phyloP scores from a whole-genome alignment of 2,113 vertebrate genomes.

The Crotalus horridus region DNA sequence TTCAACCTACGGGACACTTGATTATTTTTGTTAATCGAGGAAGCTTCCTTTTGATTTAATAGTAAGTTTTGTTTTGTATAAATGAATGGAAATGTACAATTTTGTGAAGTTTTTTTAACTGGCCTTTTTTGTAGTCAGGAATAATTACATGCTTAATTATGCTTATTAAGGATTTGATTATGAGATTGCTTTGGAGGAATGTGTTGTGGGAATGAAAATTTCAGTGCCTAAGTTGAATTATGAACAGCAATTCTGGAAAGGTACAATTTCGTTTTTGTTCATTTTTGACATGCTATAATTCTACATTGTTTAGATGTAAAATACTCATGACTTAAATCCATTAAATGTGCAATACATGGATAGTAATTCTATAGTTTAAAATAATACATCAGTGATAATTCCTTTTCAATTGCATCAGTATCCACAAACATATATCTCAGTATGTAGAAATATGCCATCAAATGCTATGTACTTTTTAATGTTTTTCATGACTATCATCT shows the following conservation, averaged over 20 bases:
- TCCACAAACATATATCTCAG: neutral
- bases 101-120: slow-evolving; percentile 20
- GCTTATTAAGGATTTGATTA: slow-evolving; percentile 59
- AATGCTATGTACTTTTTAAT: neutral
- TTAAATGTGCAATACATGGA: slow-evolving; percentile 1
- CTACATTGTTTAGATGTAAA: slow-evolving; percentile 31
- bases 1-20: slow-evolving; percentile 37
- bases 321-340: neutral
- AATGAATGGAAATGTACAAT: slow-evolving; percentile 18
- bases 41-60: slow-evolving; percentile 53
- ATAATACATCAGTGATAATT: neutral
- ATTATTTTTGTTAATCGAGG: slow-evolving; percentile 39
- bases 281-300: slow-evolving; percentile 9
- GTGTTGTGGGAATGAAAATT: slow-evolving; percentile 46
- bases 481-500: neutral
- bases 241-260: slow-evolving; percentile 31
- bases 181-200: slow-evolving; percentile 36
- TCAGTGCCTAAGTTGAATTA: slow-evolving; percentile 31
- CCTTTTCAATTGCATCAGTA: neutral
- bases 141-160: slow-evolving; percentile 61
- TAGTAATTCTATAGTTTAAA: slow-evolving; percentile 25
- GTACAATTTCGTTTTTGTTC: slow-evolving; percentile 26
- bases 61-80: slow-evolving; percentile 38
- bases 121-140: slow-evolving; percentile 45
- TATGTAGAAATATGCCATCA: neutral